Evolutionary conservation across 2,797 vertebrate genomes (phyloP).

Genomic region (Lerista edwardsae): DNA sequence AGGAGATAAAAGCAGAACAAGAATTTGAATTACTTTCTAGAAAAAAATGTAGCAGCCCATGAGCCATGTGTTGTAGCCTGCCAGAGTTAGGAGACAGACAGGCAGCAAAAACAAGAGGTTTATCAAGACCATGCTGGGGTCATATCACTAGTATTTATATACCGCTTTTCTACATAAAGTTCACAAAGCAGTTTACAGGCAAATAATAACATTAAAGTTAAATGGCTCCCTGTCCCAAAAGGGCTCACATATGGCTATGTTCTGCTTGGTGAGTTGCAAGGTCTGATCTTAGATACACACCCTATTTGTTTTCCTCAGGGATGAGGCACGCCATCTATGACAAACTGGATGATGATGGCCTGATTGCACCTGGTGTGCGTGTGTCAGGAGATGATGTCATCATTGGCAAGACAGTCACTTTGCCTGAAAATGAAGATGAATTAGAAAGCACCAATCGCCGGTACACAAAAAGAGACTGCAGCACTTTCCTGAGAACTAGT

Average conservation of each 20-base stretch:
- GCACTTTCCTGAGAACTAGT: slow-evolving; percentile 95
- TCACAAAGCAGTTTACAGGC: no score
- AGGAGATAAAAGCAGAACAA: background rate
- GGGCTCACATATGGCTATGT: background rate
- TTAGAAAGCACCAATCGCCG: slow-evolving; percentile 92
- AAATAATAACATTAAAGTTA: no score
- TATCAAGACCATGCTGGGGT: background rate
- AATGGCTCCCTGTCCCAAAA: no score
- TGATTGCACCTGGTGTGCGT: slow-evolving; percentile 95
- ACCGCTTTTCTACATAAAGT: no score
- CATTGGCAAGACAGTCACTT: slow-evolving; percentile 95
- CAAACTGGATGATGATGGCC: slow-evolving; percentile 95
- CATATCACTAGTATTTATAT: no score
- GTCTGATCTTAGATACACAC: background rate
- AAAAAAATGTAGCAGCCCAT: background rate
- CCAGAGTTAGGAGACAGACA: background rate
- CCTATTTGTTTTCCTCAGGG: slow-evolving; percentile 72
- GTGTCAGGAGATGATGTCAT: slow-evolving; percentile 98
- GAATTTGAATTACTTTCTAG: background rate
- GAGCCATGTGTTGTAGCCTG: background rate
- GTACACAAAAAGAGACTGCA: slow-evolving; percentile 96
- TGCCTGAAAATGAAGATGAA: slow-evolving; percentile 96
- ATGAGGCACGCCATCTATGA: slow-evolving; percentile 99
- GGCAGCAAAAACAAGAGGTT: background rate
- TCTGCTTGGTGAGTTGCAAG: background rate